A percentile compares a stretch with the other conserved stretches of the same genome.
Conservation (phyloP, 1,140 invertebrate species). For the Panagrolaimus sp. region DNA sequence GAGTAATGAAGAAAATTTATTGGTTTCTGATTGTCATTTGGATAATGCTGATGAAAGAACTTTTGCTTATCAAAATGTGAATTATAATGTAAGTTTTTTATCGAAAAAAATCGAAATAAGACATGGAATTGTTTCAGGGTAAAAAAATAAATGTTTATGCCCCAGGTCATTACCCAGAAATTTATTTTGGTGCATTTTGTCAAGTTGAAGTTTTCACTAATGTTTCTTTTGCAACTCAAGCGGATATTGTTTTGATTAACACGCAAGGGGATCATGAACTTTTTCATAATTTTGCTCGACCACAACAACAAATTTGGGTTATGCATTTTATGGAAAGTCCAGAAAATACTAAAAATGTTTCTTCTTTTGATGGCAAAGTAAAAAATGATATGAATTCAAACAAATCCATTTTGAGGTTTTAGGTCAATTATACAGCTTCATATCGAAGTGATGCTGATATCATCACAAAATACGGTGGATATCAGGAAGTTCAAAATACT, state of each 20-base stretch:
- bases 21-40: no score
- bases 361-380: conserved; percentile 19
- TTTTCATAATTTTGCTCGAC: background rate
- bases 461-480: conserved; percentile 19
- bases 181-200: background rate
- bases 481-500: background rate
- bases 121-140: background rate
- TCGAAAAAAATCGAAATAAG: no score
- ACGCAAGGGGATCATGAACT: background rate
- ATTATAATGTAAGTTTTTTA: no score
- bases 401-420: background rate
- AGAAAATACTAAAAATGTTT: conserved; percentile 18
- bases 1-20: no score
- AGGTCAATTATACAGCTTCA: conserved; percentile 27
- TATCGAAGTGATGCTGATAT: conserved; percentile 22
- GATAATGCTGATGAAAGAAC: no score
- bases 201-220: background rate
- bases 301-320: conserved; percentile 20
- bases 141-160: conserved; percentile 1
- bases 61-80: no score
- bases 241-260: conserved; percentile 1
- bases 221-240: background rate
- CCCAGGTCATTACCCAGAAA: background rate
- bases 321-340: conserved; percentile 25
- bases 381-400: conserved; percentile 1